Percentiles rank a stretch among this genome's conserved stretches.
Conservation (phyloP, 2,113 vertebrate species). For the Nannobrachium achirus region DNA sequence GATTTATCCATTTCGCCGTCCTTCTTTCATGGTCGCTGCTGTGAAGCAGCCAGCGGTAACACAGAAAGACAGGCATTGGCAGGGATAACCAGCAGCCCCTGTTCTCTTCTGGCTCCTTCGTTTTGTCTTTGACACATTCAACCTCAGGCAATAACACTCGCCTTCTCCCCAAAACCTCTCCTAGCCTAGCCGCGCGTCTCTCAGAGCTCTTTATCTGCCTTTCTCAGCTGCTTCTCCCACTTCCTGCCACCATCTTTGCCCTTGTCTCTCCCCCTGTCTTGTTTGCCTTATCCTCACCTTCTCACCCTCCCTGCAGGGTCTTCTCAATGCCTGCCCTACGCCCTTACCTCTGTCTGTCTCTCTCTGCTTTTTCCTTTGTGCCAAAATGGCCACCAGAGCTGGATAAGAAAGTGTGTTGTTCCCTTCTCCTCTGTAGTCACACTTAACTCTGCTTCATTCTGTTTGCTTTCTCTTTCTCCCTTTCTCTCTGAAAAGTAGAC, state of each 20-base stretch:
- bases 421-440: constrained; percentile 46
- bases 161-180: constrained; percentile 46
- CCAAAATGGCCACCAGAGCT: constrained; percentile 16
- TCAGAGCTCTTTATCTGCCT: constrained; percentile 30
- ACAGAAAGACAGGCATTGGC: constrained; percentile 16
- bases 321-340: constrained; percentile 15
- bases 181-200: constrained; percentile 24
- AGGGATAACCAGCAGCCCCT: constrained; percentile 24
- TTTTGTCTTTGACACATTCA: constrained; percentile 55
- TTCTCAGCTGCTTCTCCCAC: constrained; percentile 37
- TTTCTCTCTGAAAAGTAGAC: constrained; percentile 57
- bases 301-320: constrained; percentile 17
- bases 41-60: constrained; percentile 35
- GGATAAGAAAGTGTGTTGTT: constrained; percentile 18
- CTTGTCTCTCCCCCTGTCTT: constrained; percentile 9
- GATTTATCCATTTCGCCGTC: constrained; percentile 21
- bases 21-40: constrained; percentile 40
- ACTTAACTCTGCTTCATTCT: constrained; percentile 34
- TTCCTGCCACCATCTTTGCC: constrained; percentile 35
- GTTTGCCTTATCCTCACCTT: constrained; percentile 2
- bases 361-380: neutral
- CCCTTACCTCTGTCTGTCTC: constrained; percentile 7
- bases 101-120: constrained; percentile 32
- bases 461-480: neutral
- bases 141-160: constrained; percentile 41